These are phyloP conservation scores for Caenorhabditis sulstoni DNA, from an alignment of 2,888 invertebrate species.

Conservation along the genomic window DNA sequence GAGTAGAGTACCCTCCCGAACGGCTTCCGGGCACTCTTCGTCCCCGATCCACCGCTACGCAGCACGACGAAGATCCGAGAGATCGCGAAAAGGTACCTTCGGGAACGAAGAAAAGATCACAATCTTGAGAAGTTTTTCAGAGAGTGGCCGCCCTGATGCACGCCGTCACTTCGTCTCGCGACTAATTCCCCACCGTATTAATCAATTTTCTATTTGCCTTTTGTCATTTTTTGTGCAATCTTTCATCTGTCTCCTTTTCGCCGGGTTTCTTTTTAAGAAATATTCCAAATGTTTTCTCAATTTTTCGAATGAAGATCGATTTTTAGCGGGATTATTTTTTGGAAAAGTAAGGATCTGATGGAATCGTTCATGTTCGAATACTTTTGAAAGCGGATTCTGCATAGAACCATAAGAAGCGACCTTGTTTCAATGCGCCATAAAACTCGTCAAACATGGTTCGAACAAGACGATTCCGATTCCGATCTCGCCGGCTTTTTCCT, in stretches of 20 bases:
- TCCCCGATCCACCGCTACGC: slow-evolving; percentile 39
- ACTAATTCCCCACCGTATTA: slow-evolving; percentile 8
- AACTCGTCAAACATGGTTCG: slow-evolving; percentile 22
- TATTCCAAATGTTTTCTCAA: neutral
- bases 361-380: neutral
- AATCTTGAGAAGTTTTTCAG: neutral
- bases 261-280: neutral
- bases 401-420: neutral
- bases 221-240: neutral
- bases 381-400: too few species aligned
- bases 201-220: too few species aligned
- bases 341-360: too few species aligned
- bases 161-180: slow-evolving; percentile 27
- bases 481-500: slow-evolving; percentile 2
- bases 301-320: too few species aligned
- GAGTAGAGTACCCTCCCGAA: neutral
- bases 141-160: slow-evolving; percentile 44
- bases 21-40: slow-evolving; percentile 9
- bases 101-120: neutral
- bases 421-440: slow-evolving; percentile 16
- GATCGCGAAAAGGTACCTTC: slow-evolving; percentile 26
- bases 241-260: neutral
- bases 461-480: neutral
- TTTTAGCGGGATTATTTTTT: too few species aligned
- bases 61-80: slow-evolving; percentile 39